Percentiles rank a stretch among this genome's conserved stretches.
Conservation (phyloP, 2,888 invertebrate species). For the Argyresthia goedartella region DNA sequence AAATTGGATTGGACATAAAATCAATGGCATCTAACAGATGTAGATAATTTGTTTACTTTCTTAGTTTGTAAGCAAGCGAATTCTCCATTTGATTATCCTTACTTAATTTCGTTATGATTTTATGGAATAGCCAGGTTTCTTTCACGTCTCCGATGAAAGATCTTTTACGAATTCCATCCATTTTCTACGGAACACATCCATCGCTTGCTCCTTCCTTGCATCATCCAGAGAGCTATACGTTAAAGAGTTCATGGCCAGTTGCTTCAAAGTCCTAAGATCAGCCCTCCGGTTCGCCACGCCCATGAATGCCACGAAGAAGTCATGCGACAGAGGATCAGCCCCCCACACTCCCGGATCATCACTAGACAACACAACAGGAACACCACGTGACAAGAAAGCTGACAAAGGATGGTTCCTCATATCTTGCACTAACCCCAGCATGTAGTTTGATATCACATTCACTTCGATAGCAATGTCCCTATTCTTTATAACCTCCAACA, state of each 20-base stretch:
- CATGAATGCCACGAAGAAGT: slow-evolving; percentile 83
- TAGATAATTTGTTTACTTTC: too few species aligned
- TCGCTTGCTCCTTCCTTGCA: slow-evolving; percentile 25
- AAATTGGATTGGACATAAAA: too few species aligned
- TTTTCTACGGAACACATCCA: slow-evolving; percentile 26
- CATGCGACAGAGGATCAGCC: slow-evolving; percentile 80
- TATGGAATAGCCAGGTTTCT: background rate
- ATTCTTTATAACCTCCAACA: slow-evolving; percentile 67
- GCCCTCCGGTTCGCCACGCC: slow-evolving; percentile 78
- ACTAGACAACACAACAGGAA: slow-evolving; percentile 81
- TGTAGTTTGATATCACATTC: slow-evolving; percentile 85
- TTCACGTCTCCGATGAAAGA: slow-evolving; percentile 15
- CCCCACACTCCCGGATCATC: slow-evolving; percentile 87
- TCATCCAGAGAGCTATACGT: slow-evolving; percentile 70
- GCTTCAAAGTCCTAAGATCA: slow-evolving; percentile 80
- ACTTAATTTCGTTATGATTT: too few species aligned
- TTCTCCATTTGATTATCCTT: too few species aligned
- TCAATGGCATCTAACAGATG: too few species aligned
- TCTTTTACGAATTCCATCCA: slow-evolving; percentile 43
- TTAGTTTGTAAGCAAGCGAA: too few species aligned
- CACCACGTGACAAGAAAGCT: slow-evolving; percentile 73
- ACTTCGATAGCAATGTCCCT: slow-evolving; percentile 80
- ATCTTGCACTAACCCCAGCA: slow-evolving; percentile 76
- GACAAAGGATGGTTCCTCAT: slow-evolving; percentile 83
- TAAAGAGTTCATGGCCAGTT: slow-evolving; percentile 81